Base-by-base conservation (phyloP, 2,888 invertebrate species). In the Erebia epiphron region DNA sequence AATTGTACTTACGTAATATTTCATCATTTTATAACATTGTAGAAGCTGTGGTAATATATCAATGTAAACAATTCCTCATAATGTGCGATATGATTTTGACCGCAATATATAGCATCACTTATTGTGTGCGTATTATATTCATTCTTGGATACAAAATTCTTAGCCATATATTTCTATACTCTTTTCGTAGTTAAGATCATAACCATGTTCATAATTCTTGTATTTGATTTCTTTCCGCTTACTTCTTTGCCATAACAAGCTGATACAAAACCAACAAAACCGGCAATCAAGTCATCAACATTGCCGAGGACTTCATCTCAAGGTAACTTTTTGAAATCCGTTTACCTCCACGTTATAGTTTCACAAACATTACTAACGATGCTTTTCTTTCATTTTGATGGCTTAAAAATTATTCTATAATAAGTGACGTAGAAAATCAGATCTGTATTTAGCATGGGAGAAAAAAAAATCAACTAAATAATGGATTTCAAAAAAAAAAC, bases 231-330 rank as follows among this genome's bases (percentile, higher is more conserved):
- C 92, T 92, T 92, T 91, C 92, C 91, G 92, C 93, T 92, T 93
- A 88, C 92, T 92, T 92, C 91, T 92, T 91, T 92, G 91, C 91
- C 89, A 91, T 89, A 90, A 91, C 90, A 94, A 97, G 97, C 97
- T 95, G 98, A 98, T 94, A 96, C 97, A 94, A 98, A 98, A 95
- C 98, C 98, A 89, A 96, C 98, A 90, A 98, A 98, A 95, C 98
- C 98, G 94, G 98, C 98, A 92, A 98, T 98, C 94, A 98, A 98
- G 95, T 98, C 98, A 89, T 98, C 98, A 84, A 98, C 98, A 89
- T 96, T 98, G 93, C 98, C 98, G 89, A 95, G 98, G 95, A 98
- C 97, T 86, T 97, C 98, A 82, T 98, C 98, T 82, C 98, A 98
- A 97, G 98, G 98, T 98, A 97, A 96, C 77, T 83, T 79, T 86